Percentiles rank a stretch among this genome's conserved stretches.
phyloP scores from a whole-genome alignment of 2,113 vertebrate species.

The Acanthisitta chloris region DNA sequence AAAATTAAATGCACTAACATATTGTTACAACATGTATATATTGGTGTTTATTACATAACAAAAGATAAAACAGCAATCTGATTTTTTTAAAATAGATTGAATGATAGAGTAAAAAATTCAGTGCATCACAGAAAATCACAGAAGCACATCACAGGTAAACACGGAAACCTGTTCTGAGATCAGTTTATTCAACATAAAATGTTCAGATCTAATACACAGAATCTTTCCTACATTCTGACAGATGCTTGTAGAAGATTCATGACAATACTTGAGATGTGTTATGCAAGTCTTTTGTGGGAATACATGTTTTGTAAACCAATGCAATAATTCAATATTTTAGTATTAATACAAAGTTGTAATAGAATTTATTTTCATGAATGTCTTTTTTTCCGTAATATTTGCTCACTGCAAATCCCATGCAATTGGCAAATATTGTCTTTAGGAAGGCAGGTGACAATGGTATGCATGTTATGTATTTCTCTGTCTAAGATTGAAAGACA shows the following conservation, averaged over 20 bases:
- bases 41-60: not conserved
- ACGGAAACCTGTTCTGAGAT: not conserved
- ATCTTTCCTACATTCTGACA: not conserved
- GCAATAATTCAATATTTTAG: not conserved
- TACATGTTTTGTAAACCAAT: not conserved
- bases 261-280: not conserved
- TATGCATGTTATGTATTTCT: not conserved
- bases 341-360: not conserved
- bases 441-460: not conserved
- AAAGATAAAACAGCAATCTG: not conserved
- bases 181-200: not conserved
- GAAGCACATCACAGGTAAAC: not conserved
- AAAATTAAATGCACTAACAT: not conserved
- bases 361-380: not conserved
- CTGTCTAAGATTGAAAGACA: not conserved
- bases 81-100: not conserved
- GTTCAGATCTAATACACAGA: not conserved
- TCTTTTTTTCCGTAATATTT: not conserved
- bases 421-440: not conserved
- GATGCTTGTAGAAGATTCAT: not conserved
- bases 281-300: not conserved
- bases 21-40: not conserved
- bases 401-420: not conserved
- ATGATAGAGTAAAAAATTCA: not conserved
- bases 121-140: not conserved